Conservation (phyloP, 2,888 invertebrate genomes). For the Cetonia aurata region DNA sequence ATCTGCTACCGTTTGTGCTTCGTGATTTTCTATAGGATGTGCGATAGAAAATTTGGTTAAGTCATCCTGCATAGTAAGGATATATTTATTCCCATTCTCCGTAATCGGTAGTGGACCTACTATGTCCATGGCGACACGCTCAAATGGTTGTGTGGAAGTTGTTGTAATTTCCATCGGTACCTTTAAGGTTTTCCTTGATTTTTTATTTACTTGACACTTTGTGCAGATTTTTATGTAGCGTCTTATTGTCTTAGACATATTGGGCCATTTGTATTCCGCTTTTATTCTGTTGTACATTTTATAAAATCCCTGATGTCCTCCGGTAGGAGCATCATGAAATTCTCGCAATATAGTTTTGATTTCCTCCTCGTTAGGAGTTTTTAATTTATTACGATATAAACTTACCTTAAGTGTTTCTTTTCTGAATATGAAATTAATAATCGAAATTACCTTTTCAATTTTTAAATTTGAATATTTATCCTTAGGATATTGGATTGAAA, state of each 20-base stretch:
- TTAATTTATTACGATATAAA: conserved; percentile 1
- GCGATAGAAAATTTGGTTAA: conserved; percentile 58
- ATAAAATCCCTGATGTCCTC: conserved; percentile 41
- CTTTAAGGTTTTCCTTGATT: conserved; percentile 46
- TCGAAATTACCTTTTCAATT: not conserved
- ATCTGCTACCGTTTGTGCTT: conserved; percentile 56
- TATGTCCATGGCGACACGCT: conserved; percentile 56
- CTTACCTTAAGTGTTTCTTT: conserved; percentile 13
- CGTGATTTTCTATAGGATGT: conserved; percentile 56
- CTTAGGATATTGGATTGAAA: not conserved
- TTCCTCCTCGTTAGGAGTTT: not conserved
- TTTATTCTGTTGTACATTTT: conserved; percentile 42
- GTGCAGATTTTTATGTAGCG: conserved; percentile 44
- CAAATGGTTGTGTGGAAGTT: conserved; percentile 54
- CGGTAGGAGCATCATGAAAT: conserved; percentile 37
- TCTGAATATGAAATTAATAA: conserved; percentile 2
- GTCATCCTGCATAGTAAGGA: conserved; percentile 57
- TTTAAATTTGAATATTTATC: conserved; percentile 8
- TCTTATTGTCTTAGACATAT: conserved; percentile 43
- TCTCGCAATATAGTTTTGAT: conserved; percentile 35
- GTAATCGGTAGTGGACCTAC: conserved; percentile 56
- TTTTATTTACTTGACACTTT: conserved; percentile 55
- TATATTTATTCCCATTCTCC: conserved; percentile 53
- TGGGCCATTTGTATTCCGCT: conserved; percentile 44
- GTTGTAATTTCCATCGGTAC: conserved; percentile 58